phyloP scores from a whole-genome alignment of 30 jellyfish, hydroid and myxozoan species.

The Aurelia aurita region DNA sequence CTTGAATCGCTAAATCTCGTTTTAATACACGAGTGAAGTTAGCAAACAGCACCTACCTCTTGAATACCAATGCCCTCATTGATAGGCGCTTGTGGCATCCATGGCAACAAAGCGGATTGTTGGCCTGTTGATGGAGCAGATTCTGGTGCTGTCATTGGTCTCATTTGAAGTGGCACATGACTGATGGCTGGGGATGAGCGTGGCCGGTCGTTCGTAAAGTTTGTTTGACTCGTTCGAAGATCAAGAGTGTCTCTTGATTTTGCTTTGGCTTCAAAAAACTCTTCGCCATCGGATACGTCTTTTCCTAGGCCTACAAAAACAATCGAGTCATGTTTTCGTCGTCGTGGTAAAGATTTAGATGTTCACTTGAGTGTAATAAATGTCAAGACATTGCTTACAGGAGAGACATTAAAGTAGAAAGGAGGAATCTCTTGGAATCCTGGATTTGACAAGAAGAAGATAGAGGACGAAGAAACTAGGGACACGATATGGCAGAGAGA shows the following conservation, averaged over 20 bases:
- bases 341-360: too few species aligned
- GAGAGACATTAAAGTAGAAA: too few species aligned
- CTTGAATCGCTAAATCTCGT: too few species aligned
- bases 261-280: neutral
- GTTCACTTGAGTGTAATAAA: too few species aligned
- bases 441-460: too few species aligned
- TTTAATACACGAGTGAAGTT: too few species aligned
- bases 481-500: too few species aligned
- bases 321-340: neutral
- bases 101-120: constrained; percentile 48
- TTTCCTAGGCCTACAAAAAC: constrained; percentile 71
- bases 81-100: constrained; percentile 53
- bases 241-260: neutral
- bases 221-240: neutral
- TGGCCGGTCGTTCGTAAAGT: constrained; percentile 34
- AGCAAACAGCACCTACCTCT: constrained; percentile 47
- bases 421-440: too few species aligned
- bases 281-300: constrained; percentile 86
- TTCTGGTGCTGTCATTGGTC: constrained; percentile 82
- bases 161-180: constrained; percentile 53
- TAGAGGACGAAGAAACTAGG: too few species aligned
- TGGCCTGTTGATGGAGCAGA: constrained; percentile 18
- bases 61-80: constrained; percentile 49
- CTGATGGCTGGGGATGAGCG: constrained; percentile 75
- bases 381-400: too few species aligned